Evolutionary conservation across 2,797 vertebrate genomes (phyloP), one percentile per base, ranked within the genome.

Genomic region (Fratercula arctica): DNA sequence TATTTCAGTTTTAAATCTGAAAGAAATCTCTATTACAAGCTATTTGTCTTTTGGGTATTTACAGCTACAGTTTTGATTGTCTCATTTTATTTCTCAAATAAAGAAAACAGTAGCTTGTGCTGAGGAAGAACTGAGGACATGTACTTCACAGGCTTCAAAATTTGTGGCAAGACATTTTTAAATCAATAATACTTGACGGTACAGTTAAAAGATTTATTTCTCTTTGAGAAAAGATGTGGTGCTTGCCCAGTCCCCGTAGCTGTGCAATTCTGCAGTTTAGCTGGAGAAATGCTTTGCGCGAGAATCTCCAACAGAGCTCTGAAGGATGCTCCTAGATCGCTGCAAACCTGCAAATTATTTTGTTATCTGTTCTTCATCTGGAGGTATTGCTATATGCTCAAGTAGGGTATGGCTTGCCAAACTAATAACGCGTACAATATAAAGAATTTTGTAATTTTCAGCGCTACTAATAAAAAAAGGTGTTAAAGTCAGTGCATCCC

Each of bases 171-270:
- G 26, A 10, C 11, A 15, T 60, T 74, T 73, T 67, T 0, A 67
- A 48, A 29, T 72, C 28, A 35, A 12, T 50, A 60, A 53, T 78
- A 25, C 46, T 83, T 28, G 5, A 5, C 12, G 14, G 19, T 24
- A 33, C 25, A 20, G 37, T 56, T 67, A 43, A 56, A 83, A 78
- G 26, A 31, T 50, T 23, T 66, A 19, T 74, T 94, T 87, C 13
- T 1, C 1, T 59, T 28, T 59, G 39, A 45, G 20, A 43, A 31
- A 59, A n/a, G 56, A 17, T 20, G 7, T 0, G 2, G 8, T 25
- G n/a, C n/a, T 90, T 64, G 28, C 31, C 77, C 50, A 13, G 35
- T 73, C 16, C 41, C 51, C 0, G 0, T 25, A 41, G 37, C 45
- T 59, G 12, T 54, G 53, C 26, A 23, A 0, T 87, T 75, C 59